Evolutionary conservation across 92 coral and sea anemone species (phyloP).

Genomic region (Palythoa grandiflora): DNA sequence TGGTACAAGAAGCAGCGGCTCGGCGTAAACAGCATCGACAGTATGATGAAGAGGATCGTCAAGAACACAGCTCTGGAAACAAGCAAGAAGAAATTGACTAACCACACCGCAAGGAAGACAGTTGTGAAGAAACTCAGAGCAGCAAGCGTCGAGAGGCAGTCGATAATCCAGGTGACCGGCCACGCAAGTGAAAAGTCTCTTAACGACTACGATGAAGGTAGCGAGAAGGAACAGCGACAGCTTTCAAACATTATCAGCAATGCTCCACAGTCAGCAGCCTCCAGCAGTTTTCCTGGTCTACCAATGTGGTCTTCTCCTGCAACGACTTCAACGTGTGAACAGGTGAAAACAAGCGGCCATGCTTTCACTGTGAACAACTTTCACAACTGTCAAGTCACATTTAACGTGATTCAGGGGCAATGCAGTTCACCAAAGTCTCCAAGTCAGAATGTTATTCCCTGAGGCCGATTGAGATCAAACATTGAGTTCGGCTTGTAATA

Average conservation of each 20-base stretch:
- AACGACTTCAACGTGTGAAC: too few relatives aligned
- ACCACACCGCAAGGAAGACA: slow-evolving; percentile 59
- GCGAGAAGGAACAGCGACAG: slow-evolving; percentile 40
- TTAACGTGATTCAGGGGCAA: too few relatives aligned
- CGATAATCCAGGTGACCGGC: slow-evolving; percentile 54
- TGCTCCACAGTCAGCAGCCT: too few relatives aligned
- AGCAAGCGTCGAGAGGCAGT: slow-evolving; percentile 49
- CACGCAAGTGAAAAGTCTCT: slow-evolving; percentile 49
- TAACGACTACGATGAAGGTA: slow-evolving; percentile 44
- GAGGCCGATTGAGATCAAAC: too few relatives aligned
- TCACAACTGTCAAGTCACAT: too few relatives aligned
- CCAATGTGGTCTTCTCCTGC: too few relatives aligned
- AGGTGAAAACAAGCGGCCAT: too few relatives aligned
- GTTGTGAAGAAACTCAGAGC: slow-evolving; percentile 52
- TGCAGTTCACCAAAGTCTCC: too few relatives aligned
- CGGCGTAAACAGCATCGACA: slow-evolving; percentile 41
- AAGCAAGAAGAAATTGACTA: slow-evolving; percentile 28
- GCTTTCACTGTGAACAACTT: too few relatives aligned
- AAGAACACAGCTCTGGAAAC: slow-evolving; percentile 15
- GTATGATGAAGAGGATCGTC: slow-evolving; percentile 1
- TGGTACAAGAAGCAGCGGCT: not conserved
- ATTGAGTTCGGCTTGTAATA: too few relatives aligned
- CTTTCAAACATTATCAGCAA: not conserved
- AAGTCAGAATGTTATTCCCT: too few relatives aligned
- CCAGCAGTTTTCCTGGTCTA: too few relatives aligned